These are phyloP conservation scores for Catharus fuscescens DNA, from an alignment of 2,113 vertebrate genomes.

Conservation along the genomic window DNA sequence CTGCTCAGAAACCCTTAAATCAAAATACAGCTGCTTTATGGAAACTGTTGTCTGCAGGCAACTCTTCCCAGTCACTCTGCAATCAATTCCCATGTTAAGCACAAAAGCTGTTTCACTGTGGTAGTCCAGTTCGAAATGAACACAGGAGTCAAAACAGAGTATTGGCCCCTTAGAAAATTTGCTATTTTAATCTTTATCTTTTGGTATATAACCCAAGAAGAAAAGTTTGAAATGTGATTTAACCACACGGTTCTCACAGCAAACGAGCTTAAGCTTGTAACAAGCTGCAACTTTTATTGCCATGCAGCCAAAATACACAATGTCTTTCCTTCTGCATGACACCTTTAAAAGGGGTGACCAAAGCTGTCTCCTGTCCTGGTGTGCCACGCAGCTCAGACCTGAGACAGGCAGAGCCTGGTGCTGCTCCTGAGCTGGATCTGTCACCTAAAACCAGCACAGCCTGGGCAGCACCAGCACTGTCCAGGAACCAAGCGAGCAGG, in stretches of 20 bases:
- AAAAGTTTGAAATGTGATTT: neutral
- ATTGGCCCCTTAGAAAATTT: neutral
- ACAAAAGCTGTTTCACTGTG: neutral
- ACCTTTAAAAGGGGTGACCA: neutral
- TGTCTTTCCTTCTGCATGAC: neutral
- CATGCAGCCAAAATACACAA: neutral
- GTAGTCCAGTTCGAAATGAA: neutral
- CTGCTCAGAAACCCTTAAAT: neutral
- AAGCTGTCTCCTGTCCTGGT: neutral
- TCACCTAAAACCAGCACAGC: neutral
- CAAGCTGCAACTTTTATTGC: neutral
- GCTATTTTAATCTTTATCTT: neutral
- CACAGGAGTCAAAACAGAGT: neutral
- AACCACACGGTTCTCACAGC: neutral
- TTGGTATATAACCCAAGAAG: neutral
- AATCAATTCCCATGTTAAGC: neutral
- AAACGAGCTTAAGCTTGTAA: neutral
- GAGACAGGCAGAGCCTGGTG: neutral
- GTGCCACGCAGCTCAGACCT: neutral
- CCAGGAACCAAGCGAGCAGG: fast-evolving
- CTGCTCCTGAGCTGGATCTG: neutral
- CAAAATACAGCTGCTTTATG: neutral
- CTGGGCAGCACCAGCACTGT: neutral
- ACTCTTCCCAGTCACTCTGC: neutral
- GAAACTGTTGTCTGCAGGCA: neutral